phyloP scores from a whole-genome alignment of 2,888 invertebrate genomes.

The Hemistola chrysoprasaria region DNA sequence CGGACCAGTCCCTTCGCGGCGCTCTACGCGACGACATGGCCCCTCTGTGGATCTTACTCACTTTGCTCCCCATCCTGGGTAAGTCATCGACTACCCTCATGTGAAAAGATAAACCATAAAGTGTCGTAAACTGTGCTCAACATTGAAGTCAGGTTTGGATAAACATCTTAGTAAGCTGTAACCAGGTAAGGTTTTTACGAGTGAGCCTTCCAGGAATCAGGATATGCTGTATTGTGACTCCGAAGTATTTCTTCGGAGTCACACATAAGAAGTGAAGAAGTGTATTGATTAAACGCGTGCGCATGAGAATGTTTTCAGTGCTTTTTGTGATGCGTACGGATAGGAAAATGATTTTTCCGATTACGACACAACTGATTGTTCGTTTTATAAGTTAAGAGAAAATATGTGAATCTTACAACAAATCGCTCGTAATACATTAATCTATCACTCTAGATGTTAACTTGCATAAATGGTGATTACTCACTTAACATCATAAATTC shows the following conservation, averaged over 20 bases:
- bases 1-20: slow-evolving; percentile 68
- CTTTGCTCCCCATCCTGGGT: slow-evolving; percentile 77
- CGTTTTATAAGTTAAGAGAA: no score
- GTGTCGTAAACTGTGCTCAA: slow-evolving; percentile 39
- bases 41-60: slow-evolving; percentile 73
- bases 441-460: no score
- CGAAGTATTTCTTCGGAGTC: no score
- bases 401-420: no score
- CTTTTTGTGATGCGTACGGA: slow-evolving; percentile 46
- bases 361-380: slow-evolving; percentile 22
- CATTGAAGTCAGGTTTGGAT: slow-evolving; percentile 25
- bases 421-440: no score
- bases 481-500: no score
- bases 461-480: no score
- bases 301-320: slow-evolving; percentile 43
- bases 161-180: no score
- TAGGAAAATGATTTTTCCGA: slow-evolving; percentile 44
- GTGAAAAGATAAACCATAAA: no score
- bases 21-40: slow-evolving; percentile 74
- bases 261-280: slow-evolving; percentile 39
- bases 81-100: slow-evolving; percentile 47
- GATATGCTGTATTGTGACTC: no score
- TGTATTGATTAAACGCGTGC: slow-evolving; percentile 44
- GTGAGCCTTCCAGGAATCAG: no score
- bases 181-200: no score